phyloP scores from a whole-genome alignment of 1,140 invertebrate genomes.

The Sitophilus oryzae region DNA sequence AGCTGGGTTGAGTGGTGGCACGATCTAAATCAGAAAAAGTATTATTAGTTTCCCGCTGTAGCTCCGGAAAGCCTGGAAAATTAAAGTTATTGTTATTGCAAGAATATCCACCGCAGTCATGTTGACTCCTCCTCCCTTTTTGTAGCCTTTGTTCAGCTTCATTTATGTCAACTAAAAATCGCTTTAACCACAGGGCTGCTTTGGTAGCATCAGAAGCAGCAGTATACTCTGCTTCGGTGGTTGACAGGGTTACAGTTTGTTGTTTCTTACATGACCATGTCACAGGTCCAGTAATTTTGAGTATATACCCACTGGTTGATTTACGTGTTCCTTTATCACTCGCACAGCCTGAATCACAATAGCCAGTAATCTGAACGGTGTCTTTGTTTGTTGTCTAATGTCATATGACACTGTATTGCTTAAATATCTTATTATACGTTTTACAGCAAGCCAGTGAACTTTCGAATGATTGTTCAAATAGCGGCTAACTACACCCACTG shows the following conservation, averaged over 20 bases:
- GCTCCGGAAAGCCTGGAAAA: no score
- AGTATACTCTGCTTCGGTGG: conserved; percentile 45
- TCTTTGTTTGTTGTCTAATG: conserved; percentile 12
- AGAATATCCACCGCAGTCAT: no score
- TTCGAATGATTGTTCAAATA: conserved; percentile 27
- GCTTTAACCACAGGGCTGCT: conserved; percentile 33
- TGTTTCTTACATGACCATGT: conserved; percentile 42
- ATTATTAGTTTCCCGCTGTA: no score
- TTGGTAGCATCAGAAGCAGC: conserved; percentile 33
- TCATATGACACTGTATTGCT: conserved; percentile 41
- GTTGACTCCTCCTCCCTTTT: no score
- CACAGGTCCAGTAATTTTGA: conserved; percentile 36
- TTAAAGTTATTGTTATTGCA: no score
- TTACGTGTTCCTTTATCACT: conserved; percentile 33
- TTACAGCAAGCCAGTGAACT: conserved; percentile 38
- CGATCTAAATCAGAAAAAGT: no score
- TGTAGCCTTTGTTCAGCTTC: no score
- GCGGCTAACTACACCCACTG: conserved; percentile 37
- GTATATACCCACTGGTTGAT: conserved; percentile 41
- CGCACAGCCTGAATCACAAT: conserved; percentile 41
- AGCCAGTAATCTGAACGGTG: conserved; percentile 23
- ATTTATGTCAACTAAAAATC: no score
- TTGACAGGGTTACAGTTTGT: conserved; percentile 32
- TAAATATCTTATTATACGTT: conserved; percentile 43
- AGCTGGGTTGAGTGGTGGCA: no score